phyloP scores from a whole-genome alignment of 2,797 vertebrate species.

The Neosilurus hyrtlii region DNA sequence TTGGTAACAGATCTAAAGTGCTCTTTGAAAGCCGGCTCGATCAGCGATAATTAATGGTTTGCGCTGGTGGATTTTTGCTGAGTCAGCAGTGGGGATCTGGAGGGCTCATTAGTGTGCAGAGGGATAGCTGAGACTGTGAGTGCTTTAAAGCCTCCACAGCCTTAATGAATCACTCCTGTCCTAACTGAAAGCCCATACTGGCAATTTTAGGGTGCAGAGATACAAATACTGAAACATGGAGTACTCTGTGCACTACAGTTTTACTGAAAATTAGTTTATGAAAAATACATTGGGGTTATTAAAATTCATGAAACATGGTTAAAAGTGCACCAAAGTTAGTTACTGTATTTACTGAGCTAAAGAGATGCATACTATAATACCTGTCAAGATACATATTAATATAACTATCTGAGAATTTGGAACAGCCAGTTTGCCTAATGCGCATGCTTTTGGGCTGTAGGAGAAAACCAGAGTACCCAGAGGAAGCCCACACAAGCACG shows the following conservation, averaged over 20 bases:
- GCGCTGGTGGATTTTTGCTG: conserved; percentile 16
- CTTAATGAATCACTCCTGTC: conserved; percentile 39
- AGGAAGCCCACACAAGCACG: no score
- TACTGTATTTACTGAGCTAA: no score
- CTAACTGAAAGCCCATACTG: conserved; percentile 21
- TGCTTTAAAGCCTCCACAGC: conserved; percentile 30
- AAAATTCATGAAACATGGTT: conserved; percentile 17
- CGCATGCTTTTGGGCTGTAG: no score
- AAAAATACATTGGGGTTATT: not conserved
- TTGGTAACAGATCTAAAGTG: conserved; percentile 25
- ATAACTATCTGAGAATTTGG: no score
- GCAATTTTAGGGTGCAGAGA: conserved; percentile 15
- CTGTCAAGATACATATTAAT: no score
- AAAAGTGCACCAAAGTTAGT: not conserved
- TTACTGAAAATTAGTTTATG: not conserved
- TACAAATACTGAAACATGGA: not conserved
- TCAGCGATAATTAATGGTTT: conserved; percentile 46
- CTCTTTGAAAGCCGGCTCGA: conserved; percentile 19
- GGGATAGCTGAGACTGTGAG: conserved; percentile 18
- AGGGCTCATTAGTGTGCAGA: conserved; percentile 46
- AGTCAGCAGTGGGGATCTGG: conserved; percentile 34
- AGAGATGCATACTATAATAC: no score
- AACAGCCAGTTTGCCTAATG: no score
- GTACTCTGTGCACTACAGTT: conserved; percentile 2
- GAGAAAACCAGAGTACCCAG: no score